These are phyloP conservation scores for Cariama cristata DNA, from an alignment of 2,113 vertebrate species.

Conservation along the genomic window DNA sequence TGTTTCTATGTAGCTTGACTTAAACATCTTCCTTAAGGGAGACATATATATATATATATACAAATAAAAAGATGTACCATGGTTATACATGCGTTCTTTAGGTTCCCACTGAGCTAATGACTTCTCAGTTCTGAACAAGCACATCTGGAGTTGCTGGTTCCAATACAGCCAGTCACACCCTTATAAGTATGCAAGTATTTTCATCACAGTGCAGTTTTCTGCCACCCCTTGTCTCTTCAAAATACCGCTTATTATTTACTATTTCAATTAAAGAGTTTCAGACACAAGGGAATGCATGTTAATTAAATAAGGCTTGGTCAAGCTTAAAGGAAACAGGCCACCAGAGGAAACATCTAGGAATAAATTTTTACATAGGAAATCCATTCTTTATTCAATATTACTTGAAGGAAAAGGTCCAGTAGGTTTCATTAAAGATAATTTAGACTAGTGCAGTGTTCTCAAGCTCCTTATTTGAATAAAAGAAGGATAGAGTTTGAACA, in stretches of 20 bases:
- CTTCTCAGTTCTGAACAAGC: not conserved
- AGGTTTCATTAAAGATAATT: not conserved
- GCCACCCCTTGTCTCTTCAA: not conserved
- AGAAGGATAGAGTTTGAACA: not conserved
- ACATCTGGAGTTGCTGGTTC: not conserved
- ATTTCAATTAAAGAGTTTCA: not conserved
- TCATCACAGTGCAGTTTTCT: not conserved
- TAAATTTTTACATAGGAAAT: not conserved
- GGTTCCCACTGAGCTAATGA: not conserved
- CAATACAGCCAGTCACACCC: not conserved
- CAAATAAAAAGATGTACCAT: not conserved
- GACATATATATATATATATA: too few species aligned
- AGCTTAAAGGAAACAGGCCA: not conserved
- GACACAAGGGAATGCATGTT: not conserved
- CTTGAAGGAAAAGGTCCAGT: not conserved
- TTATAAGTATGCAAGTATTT: not conserved
- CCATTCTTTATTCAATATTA: not conserved
- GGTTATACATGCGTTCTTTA: not conserved
- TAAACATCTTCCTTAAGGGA: not conserved
- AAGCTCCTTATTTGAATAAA: not conserved
- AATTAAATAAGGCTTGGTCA: not conserved
- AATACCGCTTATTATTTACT: not conserved
- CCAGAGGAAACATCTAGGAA: not conserved
- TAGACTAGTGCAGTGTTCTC: not conserved
- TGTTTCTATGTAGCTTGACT: not conserved